phyloP scores from a whole-genome alignment of 2,797 vertebrate genomes.

The Sebastes kiyomatsui region DNA sequence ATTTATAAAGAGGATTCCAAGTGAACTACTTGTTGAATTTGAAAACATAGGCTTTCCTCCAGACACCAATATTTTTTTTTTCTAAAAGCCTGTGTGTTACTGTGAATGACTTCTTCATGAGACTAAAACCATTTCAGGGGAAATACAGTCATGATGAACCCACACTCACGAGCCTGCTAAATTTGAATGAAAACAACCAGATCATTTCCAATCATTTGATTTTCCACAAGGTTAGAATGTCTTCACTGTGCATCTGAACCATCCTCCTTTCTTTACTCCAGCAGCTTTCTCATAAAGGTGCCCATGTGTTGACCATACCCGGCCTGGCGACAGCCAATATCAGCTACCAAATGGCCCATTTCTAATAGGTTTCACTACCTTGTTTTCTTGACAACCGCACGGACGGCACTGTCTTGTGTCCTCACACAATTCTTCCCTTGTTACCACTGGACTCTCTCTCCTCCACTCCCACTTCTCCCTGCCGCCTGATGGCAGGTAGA shows the following conservation, averaged over 20 bases:
- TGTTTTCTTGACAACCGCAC: conserved; percentile 80
- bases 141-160: conserved; percentile 57
- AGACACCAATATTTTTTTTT: conserved; percentile 56
- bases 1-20: conserved; percentile 61
- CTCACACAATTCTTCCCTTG: conserved; percentile 78
- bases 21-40: conserved; percentile 70
- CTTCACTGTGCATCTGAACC: conserved; percentile 56
- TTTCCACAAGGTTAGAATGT: conserved; percentile 65
- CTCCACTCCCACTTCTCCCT: conserved; percentile 54
- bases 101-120: conserved; percentile 49
- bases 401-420: conserved; percentile 56
- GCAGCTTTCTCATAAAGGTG: conserved; percentile 77
- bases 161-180: conserved; percentile 33
- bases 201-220: conserved; percentile 68
- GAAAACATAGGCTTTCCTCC: conserved; percentile 70
- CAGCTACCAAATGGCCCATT: conserved; percentile 79
- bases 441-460: conserved; percentile 56
- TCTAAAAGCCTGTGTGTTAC: conserved; percentile 45
- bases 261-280: conserved; percentile 56
- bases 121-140: conserved; percentile 46
- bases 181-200: conserved; percentile 62
- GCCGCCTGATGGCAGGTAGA: conserved; percentile 76
- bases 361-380: conserved; percentile 78
- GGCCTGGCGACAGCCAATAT: conserved; percentile 73
- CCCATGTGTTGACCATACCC: conserved; percentile 74